Base-by-base conservation (phyloP, 2,888 invertebrate species). In the Schizotus pectinicornis region DNA sequence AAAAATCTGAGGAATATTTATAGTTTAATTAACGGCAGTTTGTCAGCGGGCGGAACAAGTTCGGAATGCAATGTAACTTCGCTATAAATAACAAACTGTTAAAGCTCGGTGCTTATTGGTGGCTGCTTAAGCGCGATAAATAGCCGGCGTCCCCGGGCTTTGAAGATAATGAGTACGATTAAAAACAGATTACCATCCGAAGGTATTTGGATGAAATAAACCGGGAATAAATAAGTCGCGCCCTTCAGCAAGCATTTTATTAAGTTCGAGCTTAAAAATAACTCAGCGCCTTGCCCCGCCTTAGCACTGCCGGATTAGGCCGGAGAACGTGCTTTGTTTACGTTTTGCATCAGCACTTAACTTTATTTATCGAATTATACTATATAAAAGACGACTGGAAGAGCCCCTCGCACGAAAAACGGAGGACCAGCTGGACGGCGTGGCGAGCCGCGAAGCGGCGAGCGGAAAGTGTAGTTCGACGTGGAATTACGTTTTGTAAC, bases 11-110 rank as follows among this genome's bases (percentile, higher is more conserved):
- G 39, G 56, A 54, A 63, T 64, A 64, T 66, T 66, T 66, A 63
- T 66, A 38, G 66, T 66, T 66, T 64, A 64, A 66, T 62, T 64
- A 66, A 64, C 60, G 61, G 56, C 60, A 54, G 55, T 63, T 66
- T 64, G 63, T 64, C 62, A 61, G 62, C 35, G 35, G 39, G 41
- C 37, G 42, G n/a, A 56, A 61, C 37, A 55, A 59, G 39, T 64
- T 57, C 39, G 66, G 64, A 66, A 66, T 66, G 61, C 57, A 63
- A 66, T 64, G 63, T 60, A 57, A 47, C 61, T 35, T 34, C 34
- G 62, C 50, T 50, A 64, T 64, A 64, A 64, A 64, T 64, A 64
- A n/a, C n/a, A n/a, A n/a, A 63, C 59, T 59, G 41, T 46, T 50
- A 63, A 61, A 59, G 59, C 60, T 48, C 35, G 13, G 45, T 30